Evolutionary conservation across 2,888 invertebrate genomes (phyloP).

Genomic region (Luperina testacea): DNA sequence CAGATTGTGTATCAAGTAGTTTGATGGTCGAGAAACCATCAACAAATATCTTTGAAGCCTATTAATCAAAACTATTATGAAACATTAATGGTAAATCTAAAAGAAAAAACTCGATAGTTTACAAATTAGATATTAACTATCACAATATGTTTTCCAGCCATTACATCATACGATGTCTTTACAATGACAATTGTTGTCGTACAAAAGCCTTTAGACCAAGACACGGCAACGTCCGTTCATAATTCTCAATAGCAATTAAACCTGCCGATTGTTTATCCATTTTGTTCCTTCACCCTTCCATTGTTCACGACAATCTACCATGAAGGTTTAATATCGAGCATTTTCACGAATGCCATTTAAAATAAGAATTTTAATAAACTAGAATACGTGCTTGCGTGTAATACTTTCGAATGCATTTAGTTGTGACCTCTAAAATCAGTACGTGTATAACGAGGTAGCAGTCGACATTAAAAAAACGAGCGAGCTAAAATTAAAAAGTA

Average conservation of each 20-base stretch:
- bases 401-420: slow-evolving; percentile 83
- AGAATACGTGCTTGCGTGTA: slow-evolving; percentile 74
- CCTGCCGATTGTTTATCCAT: slow-evolving; percentile 78
- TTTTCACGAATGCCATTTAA: slow-evolving; percentile 65
- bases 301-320: slow-evolving; percentile 77
- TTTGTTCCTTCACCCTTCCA: slow-evolving; percentile 67
- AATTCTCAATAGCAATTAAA: slow-evolving; percentile 82
- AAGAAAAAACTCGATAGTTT: slow-evolving; percentile 47
- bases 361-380: slow-evolving; percentile 78
- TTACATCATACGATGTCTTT: slow-evolving; percentile 71
- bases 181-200: slow-evolving; percentile 78
- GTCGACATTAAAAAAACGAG: slow-evolving; percentile 64
- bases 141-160: slow-evolving; percentile 70
- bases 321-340: slow-evolving; percentile 80
- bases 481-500: slow-evolving; percentile 71
- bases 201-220: slow-evolving; percentile 66
- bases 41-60: not conserved
- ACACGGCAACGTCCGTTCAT: slow-evolving; percentile 76
- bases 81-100: slow-evolving; percentile 19
- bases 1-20: not conserved
- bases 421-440: slow-evolving; percentile 86
- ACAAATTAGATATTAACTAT: slow-evolving; percentile 55
- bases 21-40: not conserved
- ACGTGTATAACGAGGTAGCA: slow-evolving; percentile 81
- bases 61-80: slow-evolving; percentile 13